phyloP scores from a whole-genome alignment of 2,113 vertebrate species.

The Loxodonta africana region DNA sequence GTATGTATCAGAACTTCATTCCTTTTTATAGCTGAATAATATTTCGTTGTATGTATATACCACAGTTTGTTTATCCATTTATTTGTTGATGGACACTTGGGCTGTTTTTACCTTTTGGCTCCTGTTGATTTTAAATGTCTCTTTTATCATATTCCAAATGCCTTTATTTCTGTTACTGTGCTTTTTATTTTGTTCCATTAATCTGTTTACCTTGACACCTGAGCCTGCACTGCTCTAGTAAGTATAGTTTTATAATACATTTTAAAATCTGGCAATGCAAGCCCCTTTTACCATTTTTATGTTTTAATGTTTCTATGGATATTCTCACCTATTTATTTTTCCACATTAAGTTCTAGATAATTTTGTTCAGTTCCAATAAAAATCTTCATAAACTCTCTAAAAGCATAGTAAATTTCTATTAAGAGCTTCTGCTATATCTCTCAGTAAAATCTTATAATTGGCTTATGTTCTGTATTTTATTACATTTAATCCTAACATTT shows the following conservation, averaged over 20 bases:
- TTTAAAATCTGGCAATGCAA: not conserved
- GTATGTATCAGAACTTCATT: not conserved
- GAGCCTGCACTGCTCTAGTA: not conserved
- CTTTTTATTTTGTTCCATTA: not conserved
- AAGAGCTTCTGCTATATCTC: not conserved
- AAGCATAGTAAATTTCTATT: not conserved
- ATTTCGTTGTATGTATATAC: not conserved
- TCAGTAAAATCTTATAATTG: constrained; percentile 19
- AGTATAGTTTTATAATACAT: not conserved
- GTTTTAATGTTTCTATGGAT: constrained; percentile 6
- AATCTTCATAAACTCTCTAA: not conserved
- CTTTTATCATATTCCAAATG: not conserved
- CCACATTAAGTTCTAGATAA: not conserved
- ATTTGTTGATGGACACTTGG: not conserved
- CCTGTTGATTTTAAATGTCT: not conserved
- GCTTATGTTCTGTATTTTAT: constrained; percentile 11
- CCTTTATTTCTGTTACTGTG: not conserved
- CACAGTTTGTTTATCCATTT: not conserved
- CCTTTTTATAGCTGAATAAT: not conserved
- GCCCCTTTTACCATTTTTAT: not conserved
- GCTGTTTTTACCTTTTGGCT: not conserved
- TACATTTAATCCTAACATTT: not conserved
- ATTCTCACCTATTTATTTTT: constrained; percentile 49
- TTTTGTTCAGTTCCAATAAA: not conserved
- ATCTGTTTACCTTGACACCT: not conserved